Base-by-base conservation (phyloP, 2,797 vertebrate species). In the Cynopterus sphinx region DNA sequence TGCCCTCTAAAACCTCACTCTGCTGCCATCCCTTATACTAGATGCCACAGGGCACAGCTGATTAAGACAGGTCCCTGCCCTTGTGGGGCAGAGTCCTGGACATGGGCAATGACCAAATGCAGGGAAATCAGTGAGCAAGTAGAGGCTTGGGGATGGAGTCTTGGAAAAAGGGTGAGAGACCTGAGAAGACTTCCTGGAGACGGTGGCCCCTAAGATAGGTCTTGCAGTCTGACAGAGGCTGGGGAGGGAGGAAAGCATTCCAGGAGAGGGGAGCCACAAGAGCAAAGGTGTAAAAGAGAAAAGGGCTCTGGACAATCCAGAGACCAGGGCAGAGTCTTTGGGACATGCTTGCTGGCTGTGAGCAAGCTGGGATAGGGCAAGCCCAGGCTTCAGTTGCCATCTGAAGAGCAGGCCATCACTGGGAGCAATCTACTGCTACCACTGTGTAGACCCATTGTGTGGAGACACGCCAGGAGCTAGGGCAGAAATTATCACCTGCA, bases 151-250 rank as follows among this genome's bases (percentile, higher is more conserved):
- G 49, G 6, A 43, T 3, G 36, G 46, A 4, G 15, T 59, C 24
- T 68, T 9, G 0, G 24, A 22, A 59, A 26, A 90, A 24, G 9
- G 15, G n/a, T 28, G 19, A 7, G 41, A 7, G 41, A 74, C 36
- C 90, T 84, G 22, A 59, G 74, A 93, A 87, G 87, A 87, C 74
- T n/a, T 87, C 57, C 82, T 90, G 61, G 51, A 93, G 57, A 15
- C 41, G 28, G 84, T 46, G 68, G 77, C 9, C 71, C 7, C 55
- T 87, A 53, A 82, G 65, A 49, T 22, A 24, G 15, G 36, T 33
- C 15, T 12, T 85, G 31, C 88, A 93, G 46, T n/a, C n/a, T 21
- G 17, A 51, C 8, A 46, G 63, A 91, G 41, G 15, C 31, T 19
- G 31, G 70, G 74, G 57, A 61, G 49, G 68, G 39, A 33, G 22